These are phyloP conservation scores for Mesorhabditis belari DNA, from an alignment of 2,888 invertebrate genomes.

Conservation along the genomic window DNA sequence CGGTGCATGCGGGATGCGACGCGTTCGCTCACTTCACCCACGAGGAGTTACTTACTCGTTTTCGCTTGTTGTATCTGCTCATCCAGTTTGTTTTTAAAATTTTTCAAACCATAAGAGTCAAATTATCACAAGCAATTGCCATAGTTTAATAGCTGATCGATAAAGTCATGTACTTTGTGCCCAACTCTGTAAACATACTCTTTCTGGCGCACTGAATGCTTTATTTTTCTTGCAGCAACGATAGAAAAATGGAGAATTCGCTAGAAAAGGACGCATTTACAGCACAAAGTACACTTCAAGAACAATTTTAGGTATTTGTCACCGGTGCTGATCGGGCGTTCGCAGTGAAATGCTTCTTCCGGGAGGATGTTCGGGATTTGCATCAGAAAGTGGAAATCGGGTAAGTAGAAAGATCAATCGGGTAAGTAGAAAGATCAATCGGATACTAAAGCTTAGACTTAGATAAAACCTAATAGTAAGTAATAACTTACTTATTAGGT, in stretches of 20 bases:
- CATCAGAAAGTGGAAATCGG: conserved; percentile 48
- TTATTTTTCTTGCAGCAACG: neutral
- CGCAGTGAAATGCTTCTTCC: conserved; percentile 51
- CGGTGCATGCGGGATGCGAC: conserved; percentile 52
- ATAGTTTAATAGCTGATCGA: too few relatives aligned
- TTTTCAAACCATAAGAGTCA: too few relatives aligned
- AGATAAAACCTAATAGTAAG: too few relatives aligned
- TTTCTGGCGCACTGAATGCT: neutral
- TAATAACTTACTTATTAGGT: too few relatives aligned
- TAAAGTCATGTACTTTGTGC: neutral
- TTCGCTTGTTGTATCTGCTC: conserved; percentile 51
- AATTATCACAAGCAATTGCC: too few relatives aligned
- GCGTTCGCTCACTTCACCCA: conserved; percentile 32
- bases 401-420: conserved; percentile 44
- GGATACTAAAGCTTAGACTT: too few relatives aligned
- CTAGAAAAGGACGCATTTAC: neutral
- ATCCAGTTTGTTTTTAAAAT: conserved; percentile 31
- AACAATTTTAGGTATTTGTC: conserved; percentile 35
- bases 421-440: conserved; percentile 44
- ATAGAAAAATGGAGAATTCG: neutral
- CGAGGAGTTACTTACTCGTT: conserved; percentile 52
- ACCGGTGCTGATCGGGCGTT: conserved; percentile 51
- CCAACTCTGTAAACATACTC: neutral
- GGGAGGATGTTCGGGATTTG: conserved; percentile 49
- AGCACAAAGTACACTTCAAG: neutral